Percentiles rank a stretch among this genome's conserved stretches.
These are phyloP conservation scores for Podargus strigoides DNA, from an alignment of 2,797 vertebrate species.

Conservation along the genomic window DNA sequence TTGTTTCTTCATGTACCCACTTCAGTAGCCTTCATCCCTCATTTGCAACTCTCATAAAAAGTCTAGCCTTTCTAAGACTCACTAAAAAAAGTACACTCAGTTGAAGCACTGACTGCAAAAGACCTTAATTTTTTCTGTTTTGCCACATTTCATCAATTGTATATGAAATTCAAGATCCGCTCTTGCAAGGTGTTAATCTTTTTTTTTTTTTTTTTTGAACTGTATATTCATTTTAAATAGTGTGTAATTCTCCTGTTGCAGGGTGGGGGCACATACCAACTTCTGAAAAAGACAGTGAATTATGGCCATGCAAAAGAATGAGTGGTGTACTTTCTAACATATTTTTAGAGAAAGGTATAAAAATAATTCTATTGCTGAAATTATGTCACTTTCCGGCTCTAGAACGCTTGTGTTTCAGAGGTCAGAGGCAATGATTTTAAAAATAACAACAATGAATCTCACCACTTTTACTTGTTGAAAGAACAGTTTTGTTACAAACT, in stretches of 20 bases:
- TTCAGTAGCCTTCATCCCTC: background rate
- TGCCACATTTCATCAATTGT: background rate
- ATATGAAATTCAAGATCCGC: background rate
- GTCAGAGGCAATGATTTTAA: background rate
- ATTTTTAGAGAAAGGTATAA: background rate
- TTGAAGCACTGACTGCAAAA: background rate
- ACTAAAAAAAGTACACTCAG: background rate
- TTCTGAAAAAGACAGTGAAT: background rate
- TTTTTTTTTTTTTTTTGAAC: background rate
- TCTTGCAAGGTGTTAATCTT: background rate
- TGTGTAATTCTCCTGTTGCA: background rate
- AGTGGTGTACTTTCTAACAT: background rate
- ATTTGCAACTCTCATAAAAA: background rate
- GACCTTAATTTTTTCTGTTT: background rate
- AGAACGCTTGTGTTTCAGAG: background rate
- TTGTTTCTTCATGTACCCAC: background rate
- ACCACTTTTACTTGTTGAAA: background rate
- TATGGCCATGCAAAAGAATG: background rate
- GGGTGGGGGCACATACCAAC: background rate
- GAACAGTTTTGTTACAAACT: background rate
- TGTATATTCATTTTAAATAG: background rate
- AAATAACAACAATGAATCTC: background rate
- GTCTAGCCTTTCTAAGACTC: background rate
- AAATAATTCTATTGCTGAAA: background rate
- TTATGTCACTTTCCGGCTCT: background rate